Base-by-base conservation (phyloP, 1,140 invertebrate genomes). In the Palaemon carinicauda region DNA sequence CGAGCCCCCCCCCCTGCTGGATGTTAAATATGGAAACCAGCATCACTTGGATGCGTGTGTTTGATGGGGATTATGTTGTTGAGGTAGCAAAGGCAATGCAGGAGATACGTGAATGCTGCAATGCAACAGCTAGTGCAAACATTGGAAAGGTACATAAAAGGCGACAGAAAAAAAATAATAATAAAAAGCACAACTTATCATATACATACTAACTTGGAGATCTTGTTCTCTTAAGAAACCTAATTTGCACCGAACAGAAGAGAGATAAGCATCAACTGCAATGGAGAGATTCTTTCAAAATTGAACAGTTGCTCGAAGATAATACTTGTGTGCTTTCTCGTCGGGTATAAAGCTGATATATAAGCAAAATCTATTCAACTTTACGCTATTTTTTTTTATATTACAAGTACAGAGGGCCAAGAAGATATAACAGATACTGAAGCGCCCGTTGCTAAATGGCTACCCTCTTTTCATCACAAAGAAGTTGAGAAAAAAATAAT, bases 271-370 rank as follows among this genome's bases (percentile, higher is more conserved):
- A 29, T 54, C 53, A 21, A 54, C 78, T 80, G 19, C 56, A 54
- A 69, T 82, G 80, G 60, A 82, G 65, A n/a, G 80, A 33, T 82
- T 56, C 54, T 56, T 69, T 82, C 80, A 82, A 69, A 71, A 82
- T 33, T 82, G 80, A 51, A 71, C 33, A 21, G 69, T 21, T 82
- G 27, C 53, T 80, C 50, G 78, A 9, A 53, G 54, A 80, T 24
- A 80, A 80, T 80, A 80, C 51, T 51, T 53, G 80, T 82, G 80
- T 65, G 27, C 80, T 82, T 69, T 71, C 21, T 82, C 80, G 41
- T 82, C 80, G 50, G 60, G 69, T 69, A 31, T 82, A 50, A 56
- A 82, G 65, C 54, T 50, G 19, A 69, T 33, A 54, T 21, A 69
- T 69, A 53, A 53, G 52, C 24, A 24, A 19, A 54, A 56, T 41